Percentiles rank a stretch among this genome's conserved stretches.
Evolutionary conservation across 1,140 invertebrate species (phyloP).

Genomic region (Neoseiulus cucumeris): DNA sequence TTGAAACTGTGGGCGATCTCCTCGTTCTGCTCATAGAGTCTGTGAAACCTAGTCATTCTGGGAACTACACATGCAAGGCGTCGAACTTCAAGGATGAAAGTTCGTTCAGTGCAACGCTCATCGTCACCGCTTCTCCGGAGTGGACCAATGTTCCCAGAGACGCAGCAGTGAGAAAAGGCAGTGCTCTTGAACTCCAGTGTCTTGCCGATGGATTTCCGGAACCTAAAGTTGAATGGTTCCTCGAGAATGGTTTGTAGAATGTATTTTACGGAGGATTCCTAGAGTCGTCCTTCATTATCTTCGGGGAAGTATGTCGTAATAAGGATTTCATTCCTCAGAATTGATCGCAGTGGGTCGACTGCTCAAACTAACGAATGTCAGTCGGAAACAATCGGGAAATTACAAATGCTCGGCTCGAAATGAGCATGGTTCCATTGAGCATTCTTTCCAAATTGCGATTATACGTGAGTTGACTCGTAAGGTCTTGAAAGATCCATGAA

Average conservation of each 20-base stretch:
- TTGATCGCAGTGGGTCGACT: too few species aligned
- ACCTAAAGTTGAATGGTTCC: background rate
- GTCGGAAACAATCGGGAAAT: background rate
- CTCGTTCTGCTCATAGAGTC: conserved; percentile 42
- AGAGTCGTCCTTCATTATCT: background rate
- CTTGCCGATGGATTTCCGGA: background rate
- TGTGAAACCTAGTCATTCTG: conserved; percentile 38
- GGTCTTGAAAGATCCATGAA: too few species aligned
- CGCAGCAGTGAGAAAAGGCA: background rate
- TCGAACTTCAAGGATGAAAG: conserved; percentile 14
- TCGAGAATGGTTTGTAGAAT: background rate
- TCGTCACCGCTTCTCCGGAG: conserved; percentile 13
- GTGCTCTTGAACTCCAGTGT: background rate
- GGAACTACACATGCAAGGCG: conserved; percentile 21
- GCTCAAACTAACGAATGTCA: background rate
- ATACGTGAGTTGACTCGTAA: background rate
- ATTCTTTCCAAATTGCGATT: background rate
- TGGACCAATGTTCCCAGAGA: background rate
- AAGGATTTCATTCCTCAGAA: too few species aligned
- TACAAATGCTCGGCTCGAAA: background rate
- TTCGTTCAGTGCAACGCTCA: conserved; percentile 11
- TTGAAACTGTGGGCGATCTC: conserved; percentile 12
- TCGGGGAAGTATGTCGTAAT: background rate
- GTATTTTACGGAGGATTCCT: too few species aligned
- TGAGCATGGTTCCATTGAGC: background rate